Percentiles rank a stretch among this genome's conserved stretches.
Evolutionary conservation across 2,113 vertebrate genomes (phyloP).

Genomic region (Salvator merianae): DNA sequence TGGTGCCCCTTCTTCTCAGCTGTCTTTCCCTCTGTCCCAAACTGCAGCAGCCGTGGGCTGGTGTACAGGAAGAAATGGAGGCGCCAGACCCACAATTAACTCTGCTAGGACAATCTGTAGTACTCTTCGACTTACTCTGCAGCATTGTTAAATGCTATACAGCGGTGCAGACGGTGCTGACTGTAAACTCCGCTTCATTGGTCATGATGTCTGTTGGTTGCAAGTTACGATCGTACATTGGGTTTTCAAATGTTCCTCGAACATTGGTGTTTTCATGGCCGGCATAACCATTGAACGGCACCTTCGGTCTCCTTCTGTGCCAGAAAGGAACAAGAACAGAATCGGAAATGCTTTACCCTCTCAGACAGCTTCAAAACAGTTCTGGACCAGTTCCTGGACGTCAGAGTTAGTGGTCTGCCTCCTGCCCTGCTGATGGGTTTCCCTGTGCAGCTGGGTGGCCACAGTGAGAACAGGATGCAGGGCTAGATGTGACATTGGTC

Average conservation of each 20-base stretch:
- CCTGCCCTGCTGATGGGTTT: too few species aligned
- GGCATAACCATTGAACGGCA: conserved; percentile 94
- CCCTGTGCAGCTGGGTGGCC: too few species aligned
- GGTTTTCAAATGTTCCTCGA: conserved; percentile 95
- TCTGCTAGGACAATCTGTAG: not conserved
- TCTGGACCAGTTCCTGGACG: too few species aligned
- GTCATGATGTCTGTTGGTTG: conserved; percentile 94
- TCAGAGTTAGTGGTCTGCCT: too few species aligned
- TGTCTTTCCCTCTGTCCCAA: too few species aligned
- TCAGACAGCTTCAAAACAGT: too few species aligned
- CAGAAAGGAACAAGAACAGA: not conserved
- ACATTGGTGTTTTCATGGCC: conserved; percentile 97
- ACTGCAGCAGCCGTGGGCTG: too few species aligned
- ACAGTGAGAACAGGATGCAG: too few species aligned
- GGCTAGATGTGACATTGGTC: too few species aligned
- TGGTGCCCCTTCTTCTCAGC: too few species aligned
- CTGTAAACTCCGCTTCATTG: conserved; percentile 93
- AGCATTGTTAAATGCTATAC: conserved; percentile 86
- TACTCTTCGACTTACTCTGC: conserved; percentile 63
- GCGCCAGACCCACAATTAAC: not conserved
- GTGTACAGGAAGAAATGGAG: too few species aligned
- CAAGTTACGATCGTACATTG: conserved; percentile 98
- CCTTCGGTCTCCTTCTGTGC: conserved; percentile 95
- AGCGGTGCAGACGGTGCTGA: conserved; percentile 98
- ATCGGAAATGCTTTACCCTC: not conserved